A percentile compares a stretch with the other conserved stretches of the same genome.
phyloP scores from a whole-genome alignment of 2,888 invertebrate genomes.

The Stenotaenia linearis region DNA sequence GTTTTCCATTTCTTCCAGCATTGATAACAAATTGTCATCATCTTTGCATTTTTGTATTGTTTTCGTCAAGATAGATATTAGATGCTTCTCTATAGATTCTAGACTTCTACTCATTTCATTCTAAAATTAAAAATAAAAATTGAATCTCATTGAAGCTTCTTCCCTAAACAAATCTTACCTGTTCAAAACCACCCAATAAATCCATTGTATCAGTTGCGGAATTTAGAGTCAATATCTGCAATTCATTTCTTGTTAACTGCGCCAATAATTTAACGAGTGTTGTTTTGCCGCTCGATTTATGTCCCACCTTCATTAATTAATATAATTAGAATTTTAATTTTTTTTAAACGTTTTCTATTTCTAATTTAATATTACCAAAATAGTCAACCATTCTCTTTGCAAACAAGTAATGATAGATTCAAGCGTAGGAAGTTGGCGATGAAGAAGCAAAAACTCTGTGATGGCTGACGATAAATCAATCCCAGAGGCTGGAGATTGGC shows the following conservation, averaged over 20 bases:
- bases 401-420: constrained; percentile 80
- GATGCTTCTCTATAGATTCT: neutral
- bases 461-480: neutral
- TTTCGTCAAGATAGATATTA: neutral
- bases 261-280: constrained; percentile 69
- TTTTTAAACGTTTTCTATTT: neutral
- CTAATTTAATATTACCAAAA: constrained; percentile 57
- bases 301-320: constrained; percentile 59
- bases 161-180: too few species aligned
- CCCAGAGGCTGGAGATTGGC: neutral
- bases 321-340: neutral
- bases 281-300: constrained; percentile 72
- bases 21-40: neutral
- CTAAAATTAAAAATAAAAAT: neutral
- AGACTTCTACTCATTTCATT: neutral
- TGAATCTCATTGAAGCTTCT: too few species aligned
- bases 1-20: neutral
- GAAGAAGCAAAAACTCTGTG: constrained; percentile 42
- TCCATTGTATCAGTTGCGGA: constrained; percentile 92
- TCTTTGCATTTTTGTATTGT: neutral
- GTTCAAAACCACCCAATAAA: constrained; percentile 95
- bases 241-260: constrained; percentile 63
- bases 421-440: constrained; percentile 53
- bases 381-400: constrained; percentile 85
- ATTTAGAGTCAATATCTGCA: constrained; percentile 74